These are phyloP conservation scores for Heliconius ismenius DNA, from an alignment of 2,888 invertebrate species.

Conservation along the genomic window DNA sequence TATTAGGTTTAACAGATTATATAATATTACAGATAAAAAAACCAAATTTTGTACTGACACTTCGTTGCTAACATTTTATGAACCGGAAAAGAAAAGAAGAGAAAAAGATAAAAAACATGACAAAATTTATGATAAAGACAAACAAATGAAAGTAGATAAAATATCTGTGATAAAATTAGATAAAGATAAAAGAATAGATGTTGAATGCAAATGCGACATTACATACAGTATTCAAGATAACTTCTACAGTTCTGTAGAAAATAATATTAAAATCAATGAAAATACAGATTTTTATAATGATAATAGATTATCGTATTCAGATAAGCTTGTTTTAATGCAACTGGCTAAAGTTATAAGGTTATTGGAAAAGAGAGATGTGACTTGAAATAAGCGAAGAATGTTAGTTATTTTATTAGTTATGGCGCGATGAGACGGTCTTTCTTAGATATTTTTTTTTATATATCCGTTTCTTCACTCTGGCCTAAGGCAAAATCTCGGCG, in stretches of 20 bases:
- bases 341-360: slow-evolving; percentile 63
- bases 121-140: background rate
- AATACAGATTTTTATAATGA: background rate
- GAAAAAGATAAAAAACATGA: background rate
- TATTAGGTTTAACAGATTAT: background rate
- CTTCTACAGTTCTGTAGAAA: background rate
- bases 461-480: too few relatives aligned
- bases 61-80: slow-evolving; percentile 40
- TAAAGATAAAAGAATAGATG: background rate
- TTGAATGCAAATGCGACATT: slow-evolving; percentile 20
- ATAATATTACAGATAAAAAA: slow-evolving; percentile 36
- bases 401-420: background rate
- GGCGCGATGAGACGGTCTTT: too few relatives aligned
- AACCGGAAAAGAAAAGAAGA: background rate
- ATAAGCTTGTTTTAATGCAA: slow-evolving; percentile 56
- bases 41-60: slow-evolving; percentile 40
- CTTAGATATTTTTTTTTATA: too few relatives aligned
- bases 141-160: background rate
- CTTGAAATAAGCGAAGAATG: slow-evolving; percentile 48
- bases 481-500: too few relatives aligned
- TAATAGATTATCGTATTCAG: slow-evolving; percentile 8
- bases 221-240: background rate
- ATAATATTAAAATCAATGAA: background rate
- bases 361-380: slow-evolving; percentile 59
- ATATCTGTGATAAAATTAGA: background rate